phyloP scores from a whole-genome alignment of 2,113 vertebrate genomes.

The Engystomops pustulosus region DNA sequence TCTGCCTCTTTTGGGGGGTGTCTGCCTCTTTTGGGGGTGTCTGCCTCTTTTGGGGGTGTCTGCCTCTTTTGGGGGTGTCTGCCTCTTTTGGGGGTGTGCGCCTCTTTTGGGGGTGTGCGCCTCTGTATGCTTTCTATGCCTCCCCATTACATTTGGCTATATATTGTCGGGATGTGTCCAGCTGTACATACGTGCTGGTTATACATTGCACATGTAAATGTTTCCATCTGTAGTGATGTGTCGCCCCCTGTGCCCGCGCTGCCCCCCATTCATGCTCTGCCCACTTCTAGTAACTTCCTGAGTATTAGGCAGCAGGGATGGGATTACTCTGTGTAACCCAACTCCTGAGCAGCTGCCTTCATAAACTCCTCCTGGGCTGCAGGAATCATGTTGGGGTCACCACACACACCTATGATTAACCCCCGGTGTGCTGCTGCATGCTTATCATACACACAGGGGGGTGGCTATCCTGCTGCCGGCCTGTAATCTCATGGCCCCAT shows the following conservation, averaged over 20 bases:
- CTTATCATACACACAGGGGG: not conserved
- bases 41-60: no score
- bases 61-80: no score
- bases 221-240: not conserved
- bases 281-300: slow-evolving; percentile 36
- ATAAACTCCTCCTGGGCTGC: not conserved
- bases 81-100: no score
- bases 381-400: slow-evolving; percentile 17
- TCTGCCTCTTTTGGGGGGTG: no score
- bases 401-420: slow-evolving; percentile 43
- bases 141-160: no score
- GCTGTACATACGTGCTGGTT: no score
- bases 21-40: no score
- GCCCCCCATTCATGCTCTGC: slow-evolving; percentile 9
- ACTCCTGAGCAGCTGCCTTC: slow-evolving; percentile 51
- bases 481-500: not conserved
- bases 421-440: not conserved
- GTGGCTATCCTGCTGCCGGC: not conserved
- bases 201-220: no score
- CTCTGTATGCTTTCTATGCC: no score
- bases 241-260: not conserved
- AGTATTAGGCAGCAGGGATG: slow-evolving; percentile 17
- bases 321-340: slow-evolving; percentile 43
- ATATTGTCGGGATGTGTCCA: no score
- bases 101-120: no score